A percentile compares a stretch with the other conserved stretches of the same genome.
Evolutionary conservation across 1,140 invertebrate genomes (phyloP).

Genomic region (Lysiphlebus fabarum): DNA sequence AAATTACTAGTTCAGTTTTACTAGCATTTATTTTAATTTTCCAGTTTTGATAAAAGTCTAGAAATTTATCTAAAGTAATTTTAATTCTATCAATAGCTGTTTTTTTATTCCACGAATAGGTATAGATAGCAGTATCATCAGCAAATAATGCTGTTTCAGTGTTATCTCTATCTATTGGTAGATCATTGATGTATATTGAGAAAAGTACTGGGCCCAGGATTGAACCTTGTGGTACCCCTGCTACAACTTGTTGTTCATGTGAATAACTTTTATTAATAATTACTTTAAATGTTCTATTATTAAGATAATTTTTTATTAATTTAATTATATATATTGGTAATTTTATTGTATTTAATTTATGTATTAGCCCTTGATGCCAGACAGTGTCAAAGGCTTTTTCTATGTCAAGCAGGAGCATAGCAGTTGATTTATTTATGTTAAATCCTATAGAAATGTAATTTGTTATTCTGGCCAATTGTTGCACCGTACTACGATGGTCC

Average conservation of each 20-base stretch:
- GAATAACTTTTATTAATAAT: slow-evolving; percentile 19
- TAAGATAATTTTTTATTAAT: slow-evolving; percentile 27
- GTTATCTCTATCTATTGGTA: slow-evolving; percentile 14
- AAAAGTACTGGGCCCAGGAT: slow-evolving; percentile 24
- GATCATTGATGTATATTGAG: slow-evolving; percentile 22
- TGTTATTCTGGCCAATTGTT: too few species aligned
- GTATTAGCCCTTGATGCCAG: too few species aligned
- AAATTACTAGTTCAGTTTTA: slow-evolving; percentile 28
- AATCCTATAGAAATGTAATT: too few species aligned
- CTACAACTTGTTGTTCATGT: slow-evolving; percentile 16
- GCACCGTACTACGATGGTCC: slow-evolving; percentile 29
- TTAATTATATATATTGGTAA: slow-evolving; percentile 26
- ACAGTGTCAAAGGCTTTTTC: too few species aligned
- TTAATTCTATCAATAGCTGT: slow-evolving; percentile 17
- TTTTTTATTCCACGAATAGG: slow-evolving; percentile 16
- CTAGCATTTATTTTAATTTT: slow-evolving; percentile 31
- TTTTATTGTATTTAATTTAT: too few species aligned
- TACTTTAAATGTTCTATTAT: slow-evolving; percentile 29
- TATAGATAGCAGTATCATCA: slow-evolving; percentile 24
- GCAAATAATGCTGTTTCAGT: slow-evolving; percentile 24
- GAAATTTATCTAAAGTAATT: slow-evolving; percentile 17
- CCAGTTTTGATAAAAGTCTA: slow-evolving; percentile 24
- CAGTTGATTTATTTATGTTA: too few species aligned
- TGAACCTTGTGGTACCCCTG: slow-evolving; percentile 36
- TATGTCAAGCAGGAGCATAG: too few species aligned